Conservation (phyloP, 2,888 invertebrate species). For the Altica lythri region DNA sequence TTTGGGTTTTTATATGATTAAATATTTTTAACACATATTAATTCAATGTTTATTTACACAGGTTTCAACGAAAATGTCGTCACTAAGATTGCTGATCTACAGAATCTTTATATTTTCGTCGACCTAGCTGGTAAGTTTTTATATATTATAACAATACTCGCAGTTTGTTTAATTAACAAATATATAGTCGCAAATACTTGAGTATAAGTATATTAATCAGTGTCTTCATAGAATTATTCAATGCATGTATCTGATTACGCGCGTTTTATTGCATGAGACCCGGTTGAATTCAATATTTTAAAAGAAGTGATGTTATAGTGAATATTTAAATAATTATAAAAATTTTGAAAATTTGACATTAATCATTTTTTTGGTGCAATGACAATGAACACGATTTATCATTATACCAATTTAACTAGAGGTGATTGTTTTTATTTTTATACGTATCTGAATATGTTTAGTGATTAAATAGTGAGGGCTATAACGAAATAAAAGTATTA, state of each 20-base stretch:
- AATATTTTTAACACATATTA: too few species aligned
- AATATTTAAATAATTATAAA: too few species aligned
- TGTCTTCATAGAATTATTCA: not conserved
- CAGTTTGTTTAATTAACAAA: constrained; percentile 24
- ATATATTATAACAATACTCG: constrained; percentile 17
- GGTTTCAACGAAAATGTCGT: constrained; percentile 44
- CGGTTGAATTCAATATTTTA: too few species aligned
- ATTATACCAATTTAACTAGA: constrained; percentile 2
- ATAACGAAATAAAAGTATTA: not conserved
- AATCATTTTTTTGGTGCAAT: too few species aligned
- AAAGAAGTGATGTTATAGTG: too few species aligned
- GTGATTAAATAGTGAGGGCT: too few species aligned
- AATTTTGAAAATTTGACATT: too few species aligned
- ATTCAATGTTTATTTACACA: constrained; percentile 42
- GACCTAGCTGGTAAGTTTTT: constrained; percentile 52
- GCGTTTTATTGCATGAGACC: constrained; percentile 5
- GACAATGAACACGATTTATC: too few species aligned
- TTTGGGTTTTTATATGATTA: too few species aligned
- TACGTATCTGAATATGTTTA: too few species aligned
- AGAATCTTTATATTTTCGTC: constrained; percentile 48
- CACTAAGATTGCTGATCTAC: constrained; percentile 43
- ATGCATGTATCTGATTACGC: constrained; percentile 4
- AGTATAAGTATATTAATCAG: constrained; percentile 6
- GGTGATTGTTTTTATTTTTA: constrained; percentile 5
- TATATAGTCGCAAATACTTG: constrained; percentile 1